Evolutionary conservation across 2,113 vertebrate genomes (phyloP), one percentile per base, ranked within the genome.

Genomic region (Cebus imitator): DNA sequence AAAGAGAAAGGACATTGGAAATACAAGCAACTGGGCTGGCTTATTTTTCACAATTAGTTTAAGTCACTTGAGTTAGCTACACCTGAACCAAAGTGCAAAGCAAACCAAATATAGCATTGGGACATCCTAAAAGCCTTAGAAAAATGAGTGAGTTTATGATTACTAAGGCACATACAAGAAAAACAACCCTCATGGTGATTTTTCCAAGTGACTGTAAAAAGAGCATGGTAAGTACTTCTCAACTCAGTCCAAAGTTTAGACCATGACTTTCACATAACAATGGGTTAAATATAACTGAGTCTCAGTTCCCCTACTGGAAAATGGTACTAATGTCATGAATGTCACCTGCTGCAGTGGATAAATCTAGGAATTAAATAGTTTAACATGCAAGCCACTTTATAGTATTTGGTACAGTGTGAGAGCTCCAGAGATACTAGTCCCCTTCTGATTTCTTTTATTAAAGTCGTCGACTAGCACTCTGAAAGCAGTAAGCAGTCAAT

Each of bases 1-100:
- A 83, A 93, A 72, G 76, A 57, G 64, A 84, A 97, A 94, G 43
- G 40, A 78, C 32, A 21, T 16, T 70, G 40, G 57, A 84, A 91
- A 90, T 84, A 72, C 1, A 75, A n/a, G 9, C 45, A 97, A 88
- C 0, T 70, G 75, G 20, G 40, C 14, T 6, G 70, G 40, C 2
- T 90, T 84, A 18, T 84, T 64, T 70, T 78, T 83, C 72, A 87
- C 91, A 80, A 55, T 84, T 50, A 35, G 9, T 76, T 64, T 11
- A 95, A 95, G 52, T 96, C 6, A 83, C 52, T 90, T 25, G 81
- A 35, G 8, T 58, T 2, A 68, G 5, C 5, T 58, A 96, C 76
- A 68, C 37, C 43, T 11, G 27, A 78, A 76, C 13, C 21, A 90
- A 43, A 90, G 43, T n/a, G 7, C 27, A 79, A 94, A 86, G 14